These are phyloP conservation scores for Gadus macrocephalus DNA, from an alignment of 2,113 vertebrate species.

Conservation along the genomic window DNA sequence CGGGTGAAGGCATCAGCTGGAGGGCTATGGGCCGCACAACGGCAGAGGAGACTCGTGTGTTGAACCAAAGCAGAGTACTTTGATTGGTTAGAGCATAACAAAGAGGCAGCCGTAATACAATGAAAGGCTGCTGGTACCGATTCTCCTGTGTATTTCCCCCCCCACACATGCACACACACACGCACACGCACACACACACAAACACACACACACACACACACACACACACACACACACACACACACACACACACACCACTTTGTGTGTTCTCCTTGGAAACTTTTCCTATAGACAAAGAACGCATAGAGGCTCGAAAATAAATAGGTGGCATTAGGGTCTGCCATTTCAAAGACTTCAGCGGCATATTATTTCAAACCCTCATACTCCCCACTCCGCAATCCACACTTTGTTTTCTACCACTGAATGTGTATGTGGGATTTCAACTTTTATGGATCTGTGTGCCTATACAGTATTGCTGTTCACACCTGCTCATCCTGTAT, in stretches of 20 bases:
- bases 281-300: slow-evolving; percentile 17
- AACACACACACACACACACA: too few species aligned
- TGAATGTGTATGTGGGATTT: slow-evolving; percentile 11
- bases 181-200: not conserved
- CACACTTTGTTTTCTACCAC: slow-evolving; percentile 14
- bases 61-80: not conserved
- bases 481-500: not conserved
- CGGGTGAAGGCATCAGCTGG: not conserved
- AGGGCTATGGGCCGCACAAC: not conserved
- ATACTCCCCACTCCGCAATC: slow-evolving; percentile 6
- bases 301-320: slow-evolving; percentile 45
- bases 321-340: slow-evolving; percentile 33
- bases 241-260: not conserved
- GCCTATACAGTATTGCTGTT: not conserved
- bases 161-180: not conserved
- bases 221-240: not conserved
- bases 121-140: not conserved
- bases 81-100: not conserved
- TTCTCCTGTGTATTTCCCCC: not conserved
- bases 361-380: slow-evolving; percentile 40
- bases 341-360: slow-evolving; percentile 27
- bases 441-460: slow-evolving; percentile 6
- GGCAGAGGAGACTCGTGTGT: not conserved
- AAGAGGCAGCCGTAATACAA: not conserved
- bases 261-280: not conserved